These are phyloP conservation scores for Polydrusus tereticollis DNA, from an alignment of 2,888 invertebrate species.

Conservation along the genomic window DNA sequence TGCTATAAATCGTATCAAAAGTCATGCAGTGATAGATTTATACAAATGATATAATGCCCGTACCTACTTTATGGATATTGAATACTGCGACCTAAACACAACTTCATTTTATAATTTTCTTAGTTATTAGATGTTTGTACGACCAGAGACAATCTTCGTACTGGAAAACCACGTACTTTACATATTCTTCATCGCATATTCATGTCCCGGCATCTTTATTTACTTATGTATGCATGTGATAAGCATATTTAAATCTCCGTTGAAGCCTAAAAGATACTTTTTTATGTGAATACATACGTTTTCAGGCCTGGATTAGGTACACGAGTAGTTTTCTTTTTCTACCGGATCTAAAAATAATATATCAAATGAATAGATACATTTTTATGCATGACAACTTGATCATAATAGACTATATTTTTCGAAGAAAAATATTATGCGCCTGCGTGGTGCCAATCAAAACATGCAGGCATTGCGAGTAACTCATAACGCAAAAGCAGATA, in stretches of 20 bases:
- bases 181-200: constrained; percentile 34
- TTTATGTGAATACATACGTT: background rate
- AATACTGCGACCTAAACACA: background rate
- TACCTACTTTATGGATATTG: too few relatives aligned
- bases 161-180: constrained; percentile 4
- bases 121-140: background rate
- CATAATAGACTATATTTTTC: too few relatives aligned
- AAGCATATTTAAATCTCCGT: constrained; percentile 16
- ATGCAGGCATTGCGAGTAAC: too few relatives aligned
- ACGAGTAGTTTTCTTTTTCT: background rate
- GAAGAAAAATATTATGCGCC: too few relatives aligned
- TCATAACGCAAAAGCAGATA: too few relatives aligned
- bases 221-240: constrained; percentile 30
- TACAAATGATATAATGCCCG: too few relatives aligned
- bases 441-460: too few relatives aligned
- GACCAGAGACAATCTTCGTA: background rate
- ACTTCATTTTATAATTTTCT: background rate
- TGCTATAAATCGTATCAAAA: background rate
- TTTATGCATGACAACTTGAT: too few relatives aligned
- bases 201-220: constrained; percentile 26
- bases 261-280: background rate
- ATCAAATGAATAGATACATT: too few relatives aligned
- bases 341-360: too few relatives aligned
- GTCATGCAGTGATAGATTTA: background rate
- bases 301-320: background rate